These are phyloP conservation scores for Rhagologus leucostigma DNA, from an alignment of 2,113 vertebrate genomes.

Conservation along the genomic window DNA sequence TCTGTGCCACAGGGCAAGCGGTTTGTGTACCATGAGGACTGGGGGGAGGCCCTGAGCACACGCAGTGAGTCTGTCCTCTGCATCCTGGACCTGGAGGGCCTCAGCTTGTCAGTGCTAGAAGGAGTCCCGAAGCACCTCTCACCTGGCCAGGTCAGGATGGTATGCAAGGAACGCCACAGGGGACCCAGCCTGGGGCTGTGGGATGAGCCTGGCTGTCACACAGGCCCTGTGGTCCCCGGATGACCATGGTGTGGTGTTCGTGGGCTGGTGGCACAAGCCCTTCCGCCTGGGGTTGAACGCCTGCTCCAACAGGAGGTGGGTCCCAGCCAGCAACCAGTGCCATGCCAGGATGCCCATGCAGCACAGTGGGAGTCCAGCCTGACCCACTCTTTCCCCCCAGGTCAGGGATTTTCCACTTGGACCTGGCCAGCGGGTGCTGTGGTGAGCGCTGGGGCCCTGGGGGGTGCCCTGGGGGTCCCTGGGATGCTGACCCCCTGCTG, in stretches of 20 bases:
- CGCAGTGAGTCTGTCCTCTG: conserved; percentile 85
- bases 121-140: conserved; percentile 85
- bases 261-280: conserved; percentile 91
- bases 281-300: conserved; percentile 85
- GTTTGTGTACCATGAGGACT: conserved; percentile 88
- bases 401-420: conserved; percentile 88
- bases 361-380: background rate
- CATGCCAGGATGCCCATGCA: rapidly evolving
- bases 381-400: conserved; percentile 46
- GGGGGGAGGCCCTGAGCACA: conserved; percentile 84
- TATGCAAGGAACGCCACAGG: rapidly evolving
- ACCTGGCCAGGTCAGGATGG: conserved; percentile 84
- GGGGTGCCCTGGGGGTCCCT: background rate
- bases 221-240: conserved; percentile 93
- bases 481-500: background rate
- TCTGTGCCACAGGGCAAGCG: conserved; percentile 77
- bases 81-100: conserved; percentile 83
- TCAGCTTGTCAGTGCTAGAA: conserved; percentile 85
- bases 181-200: background rate
- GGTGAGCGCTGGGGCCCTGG: conserved; percentile 64
- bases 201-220: background rate
- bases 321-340: background rate
- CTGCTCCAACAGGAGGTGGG: conserved; percentile 90
- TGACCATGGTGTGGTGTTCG: conserved; percentile 87
- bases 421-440: conserved; percentile 82